phyloP scores from a whole-genome alignment of 2,888 invertebrate genomes.

The Oxytorus armatus region DNA sequence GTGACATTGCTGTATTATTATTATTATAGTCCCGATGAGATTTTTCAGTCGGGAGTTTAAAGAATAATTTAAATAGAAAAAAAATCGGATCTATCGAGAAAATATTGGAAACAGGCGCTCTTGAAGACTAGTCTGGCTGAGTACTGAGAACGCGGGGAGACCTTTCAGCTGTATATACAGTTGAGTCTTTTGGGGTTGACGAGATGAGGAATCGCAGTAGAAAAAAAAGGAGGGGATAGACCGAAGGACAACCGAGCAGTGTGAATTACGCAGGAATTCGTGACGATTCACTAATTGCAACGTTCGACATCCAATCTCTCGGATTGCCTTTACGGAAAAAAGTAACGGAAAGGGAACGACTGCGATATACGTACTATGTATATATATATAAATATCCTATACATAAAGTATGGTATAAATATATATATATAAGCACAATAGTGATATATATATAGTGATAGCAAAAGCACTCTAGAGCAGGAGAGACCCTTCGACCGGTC shows the following conservation, averaged over 20 bases:
- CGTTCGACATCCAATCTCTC: constrained; percentile 71
- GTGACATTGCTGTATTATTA: too few relatives aligned
- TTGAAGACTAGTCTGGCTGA: background rate
- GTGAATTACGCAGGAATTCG: constrained; percentile 68
- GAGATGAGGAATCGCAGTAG: background rate
- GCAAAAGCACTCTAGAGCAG: constrained; percentile 53
- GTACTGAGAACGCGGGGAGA: background rate
- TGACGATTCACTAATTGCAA: constrained; percentile 75
- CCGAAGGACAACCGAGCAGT: constrained; percentile 9
- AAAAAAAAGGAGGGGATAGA: background rate
- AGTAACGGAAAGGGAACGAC: constrained; percentile 1
- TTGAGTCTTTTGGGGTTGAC: background rate
- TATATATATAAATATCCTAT: constrained; percentile 24
- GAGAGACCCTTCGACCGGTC: constrained; percentile 64
- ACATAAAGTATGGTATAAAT: background rate
- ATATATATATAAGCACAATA: constrained; percentile 22
- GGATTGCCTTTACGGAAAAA: constrained; percentile 73
- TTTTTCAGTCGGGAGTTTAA: too few relatives aligned
- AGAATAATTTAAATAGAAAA: too few relatives aligned
- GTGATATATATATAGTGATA: constrained; percentile 48
- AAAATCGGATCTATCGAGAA: too few relatives aligned
- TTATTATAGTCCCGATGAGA: too few relatives aligned
- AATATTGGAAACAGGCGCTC: too few relatives aligned
- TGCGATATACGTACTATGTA: background rate
- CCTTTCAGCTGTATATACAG: background rate